A percentile compares a stretch with the other conserved stretches of the same genome.
These are phyloP conservation scores for Glomeris marginata DNA, from an alignment of 2,888 invertebrate genomes.

Conservation along the genomic window DNA sequence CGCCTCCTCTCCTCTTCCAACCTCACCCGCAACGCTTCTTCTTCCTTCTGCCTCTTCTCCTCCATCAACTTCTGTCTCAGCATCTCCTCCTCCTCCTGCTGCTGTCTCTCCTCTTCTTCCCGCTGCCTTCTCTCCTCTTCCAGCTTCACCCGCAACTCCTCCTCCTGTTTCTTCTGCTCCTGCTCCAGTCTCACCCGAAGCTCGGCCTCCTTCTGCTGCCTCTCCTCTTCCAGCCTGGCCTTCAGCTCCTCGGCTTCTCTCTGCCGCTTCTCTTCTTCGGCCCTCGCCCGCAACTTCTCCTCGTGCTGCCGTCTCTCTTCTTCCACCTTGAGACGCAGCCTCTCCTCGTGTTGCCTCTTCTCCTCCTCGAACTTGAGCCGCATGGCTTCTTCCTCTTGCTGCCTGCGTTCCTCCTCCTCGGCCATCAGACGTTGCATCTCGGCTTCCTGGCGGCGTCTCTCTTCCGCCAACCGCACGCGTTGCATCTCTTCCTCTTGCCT, in stretches of 20 bases:
- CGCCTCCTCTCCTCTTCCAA: constrained; percentile 5
- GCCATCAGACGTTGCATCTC: background rate
- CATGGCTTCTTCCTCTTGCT: background rate
- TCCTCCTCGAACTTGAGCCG: background rate
- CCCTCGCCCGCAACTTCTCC: background rate
- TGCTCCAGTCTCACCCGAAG: constrained; percentile 1
- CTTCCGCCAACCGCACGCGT: background rate
- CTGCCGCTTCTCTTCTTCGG: constrained; percentile 11
- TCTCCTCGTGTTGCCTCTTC: background rate
- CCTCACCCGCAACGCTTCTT: constrained; percentile 3
- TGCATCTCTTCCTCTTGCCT: constrained; percentile 1
- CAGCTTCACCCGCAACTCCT: constrained; percentile 1
- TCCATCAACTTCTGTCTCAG: constrained; percentile 1
- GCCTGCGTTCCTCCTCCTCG: background rate
- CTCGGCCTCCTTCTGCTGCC: background rate
- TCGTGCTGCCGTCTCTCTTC: background rate
- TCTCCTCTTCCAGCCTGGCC: background rate
- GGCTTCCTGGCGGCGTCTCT: background rate
- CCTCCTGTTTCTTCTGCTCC: constrained; percentile 4
- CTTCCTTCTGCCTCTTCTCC: constrained; percentile 6
- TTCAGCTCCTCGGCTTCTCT: constrained; percentile 1
- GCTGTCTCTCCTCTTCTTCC: constrained; percentile 2
- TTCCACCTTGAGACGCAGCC: background rate
- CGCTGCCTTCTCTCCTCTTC: constrained; percentile 4
- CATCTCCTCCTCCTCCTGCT: constrained; percentile 2